Conservation (phyloP, 92 coral and sea anemone genomes). For the Actinostola sp. region DNA sequence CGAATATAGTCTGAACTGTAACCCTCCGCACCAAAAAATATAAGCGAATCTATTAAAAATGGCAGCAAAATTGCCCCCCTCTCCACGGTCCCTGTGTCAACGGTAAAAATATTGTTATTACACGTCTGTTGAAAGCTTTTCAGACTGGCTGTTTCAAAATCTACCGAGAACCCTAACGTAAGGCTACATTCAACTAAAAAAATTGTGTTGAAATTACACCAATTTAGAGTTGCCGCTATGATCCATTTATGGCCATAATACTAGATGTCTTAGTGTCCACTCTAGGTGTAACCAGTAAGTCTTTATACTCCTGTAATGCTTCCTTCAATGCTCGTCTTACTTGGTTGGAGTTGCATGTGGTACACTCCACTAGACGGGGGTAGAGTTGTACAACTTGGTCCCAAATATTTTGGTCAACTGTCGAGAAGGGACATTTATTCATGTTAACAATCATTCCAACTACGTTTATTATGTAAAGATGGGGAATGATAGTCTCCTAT, state of each 20-base stretch:
- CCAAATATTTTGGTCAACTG: slow-evolving; percentile 95
- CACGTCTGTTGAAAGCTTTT: too few species aligned
- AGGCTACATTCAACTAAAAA: not conserved
- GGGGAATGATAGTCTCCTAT: too few species aligned
- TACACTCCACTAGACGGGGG: slow-evolving; percentile 94
- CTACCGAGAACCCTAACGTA: too few species aligned
- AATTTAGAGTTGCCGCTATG: not conserved
- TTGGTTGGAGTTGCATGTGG: slow-evolving; percentile 90
- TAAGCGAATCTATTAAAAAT: too few species aligned
- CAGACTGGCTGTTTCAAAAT: too few species aligned
- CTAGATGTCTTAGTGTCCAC: not conserved
- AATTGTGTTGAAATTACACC: not conserved
- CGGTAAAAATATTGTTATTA: too few species aligned
- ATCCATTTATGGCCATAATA: not conserved
- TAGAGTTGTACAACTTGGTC: slow-evolving; percentile 90
- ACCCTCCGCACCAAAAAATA: too few species aligned
- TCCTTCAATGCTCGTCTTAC: slow-evolving; percentile 94
- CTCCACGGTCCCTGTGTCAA: too few species aligned
- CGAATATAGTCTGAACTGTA: too few species aligned
- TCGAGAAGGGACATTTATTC: not conserved
- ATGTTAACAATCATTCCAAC: not conserved
- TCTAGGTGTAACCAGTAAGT: slow-evolving; percentile 49
- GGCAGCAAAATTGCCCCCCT: too few species aligned
- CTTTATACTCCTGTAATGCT: slow-evolving; percentile 90
- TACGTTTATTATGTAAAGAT: too few species aligned